Conservation (phyloP, 2,888 invertebrate genomes). For the Keiferia lycopersicella region DNA sequence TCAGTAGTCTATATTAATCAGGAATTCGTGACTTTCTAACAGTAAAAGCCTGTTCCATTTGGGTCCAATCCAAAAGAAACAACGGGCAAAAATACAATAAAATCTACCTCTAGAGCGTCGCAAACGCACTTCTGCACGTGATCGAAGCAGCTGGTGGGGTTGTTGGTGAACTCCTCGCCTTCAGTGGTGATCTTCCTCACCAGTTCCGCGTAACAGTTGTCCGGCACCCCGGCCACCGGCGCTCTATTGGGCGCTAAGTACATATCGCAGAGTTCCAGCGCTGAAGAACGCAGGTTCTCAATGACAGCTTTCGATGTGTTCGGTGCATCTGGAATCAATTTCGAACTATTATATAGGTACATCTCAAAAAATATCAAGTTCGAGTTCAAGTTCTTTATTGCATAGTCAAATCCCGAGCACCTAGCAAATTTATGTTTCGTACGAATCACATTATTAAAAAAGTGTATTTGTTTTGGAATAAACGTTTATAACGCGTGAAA, state of each 20-base stretch:
- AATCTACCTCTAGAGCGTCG: conserved; percentile 74
- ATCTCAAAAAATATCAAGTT: too few relatives aligned
- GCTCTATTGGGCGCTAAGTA: conserved; percentile 64
- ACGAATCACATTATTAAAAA: too few relatives aligned
- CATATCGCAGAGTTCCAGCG: conserved; percentile 67
- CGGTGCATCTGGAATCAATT: conserved; percentile 51
- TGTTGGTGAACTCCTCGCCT: conserved; percentile 68
- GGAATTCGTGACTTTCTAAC: too few relatives aligned
- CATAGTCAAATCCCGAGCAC: too few relatives aligned
- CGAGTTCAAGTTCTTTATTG: too few relatives aligned
- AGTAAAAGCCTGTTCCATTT: too few relatives aligned
- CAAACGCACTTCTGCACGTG: conserved; percentile 88
- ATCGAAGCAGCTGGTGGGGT: conserved; percentile 90
- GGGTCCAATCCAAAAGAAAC: too few relatives aligned
- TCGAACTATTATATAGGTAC: too few relatives aligned
- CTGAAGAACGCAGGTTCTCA: conserved; percentile 69
- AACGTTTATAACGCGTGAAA: too few relatives aligned
- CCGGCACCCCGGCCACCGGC: conserved; percentile 60
- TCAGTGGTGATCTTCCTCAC: conserved; percentile 72
- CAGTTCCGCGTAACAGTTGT: conserved; percentile 63
- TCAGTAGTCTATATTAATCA: too few relatives aligned
- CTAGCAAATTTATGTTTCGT: too few relatives aligned
- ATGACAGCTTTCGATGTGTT: conserved; percentile 68
- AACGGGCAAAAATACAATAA: background rate
- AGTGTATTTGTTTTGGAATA: too few relatives aligned